Percentiles rank a stretch among this genome's conserved stretches.
These are phyloP conservation scores for Scaptomyza reducta DNA, from an alignment of 2,888 invertebrate species.

Conservation along the genomic window DNA sequence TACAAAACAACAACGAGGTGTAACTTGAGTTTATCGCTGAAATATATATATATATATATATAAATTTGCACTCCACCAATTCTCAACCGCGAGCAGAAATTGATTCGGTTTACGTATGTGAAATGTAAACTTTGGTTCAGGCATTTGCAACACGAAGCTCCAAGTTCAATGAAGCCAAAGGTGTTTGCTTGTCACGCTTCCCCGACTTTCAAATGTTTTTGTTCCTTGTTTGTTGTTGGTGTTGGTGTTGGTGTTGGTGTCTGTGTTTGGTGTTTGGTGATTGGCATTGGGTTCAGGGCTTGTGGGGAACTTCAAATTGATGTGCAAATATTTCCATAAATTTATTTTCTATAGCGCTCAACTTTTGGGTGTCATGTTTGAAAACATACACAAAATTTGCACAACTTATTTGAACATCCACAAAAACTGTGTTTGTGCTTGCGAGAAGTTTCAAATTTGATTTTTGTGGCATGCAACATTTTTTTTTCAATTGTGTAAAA, in stretches of 20 bases:
- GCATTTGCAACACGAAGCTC: conserved; percentile 69
- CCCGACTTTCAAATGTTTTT: conserved; percentile 13
- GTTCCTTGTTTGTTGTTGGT: conserved; percentile 8
- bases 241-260: conserved; percentile 16
- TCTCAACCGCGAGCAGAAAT: conserved; percentile 48
- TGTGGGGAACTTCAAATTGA: conserved; percentile 61
- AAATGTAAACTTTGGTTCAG: conserved; percentile 52
- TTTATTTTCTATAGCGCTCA: conserved; percentile 64
- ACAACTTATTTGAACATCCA: conserved; percentile 40
- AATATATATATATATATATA: conserved; percentile 29
- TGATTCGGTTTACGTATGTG: conserved; percentile 73
- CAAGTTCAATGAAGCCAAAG: conserved; percentile 79
- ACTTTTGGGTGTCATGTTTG: conserved; percentile 76
- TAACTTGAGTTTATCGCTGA: conserved; percentile 74
- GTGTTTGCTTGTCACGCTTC: conserved; percentile 57
- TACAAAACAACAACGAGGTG: conserved; percentile 49
- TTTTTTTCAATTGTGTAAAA: conserved; percentile 4
- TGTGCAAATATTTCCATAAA: conserved; percentile 78
- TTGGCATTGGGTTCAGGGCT: conserved; percentile 29
- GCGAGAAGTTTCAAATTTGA: conserved; percentile 27
- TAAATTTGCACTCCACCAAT: neutral
- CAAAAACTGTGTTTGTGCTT: conserved; percentile 1
- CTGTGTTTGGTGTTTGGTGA: conserved; percentile 26
- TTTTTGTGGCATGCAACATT: conserved; percentile 10
- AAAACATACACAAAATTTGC: conserved; percentile 59